Percentiles rank a stretch among this genome's conserved stretches.
Conservation (phyloP, 2,797 vertebrate species). For the Tauraco hartlaubi region DNA sequence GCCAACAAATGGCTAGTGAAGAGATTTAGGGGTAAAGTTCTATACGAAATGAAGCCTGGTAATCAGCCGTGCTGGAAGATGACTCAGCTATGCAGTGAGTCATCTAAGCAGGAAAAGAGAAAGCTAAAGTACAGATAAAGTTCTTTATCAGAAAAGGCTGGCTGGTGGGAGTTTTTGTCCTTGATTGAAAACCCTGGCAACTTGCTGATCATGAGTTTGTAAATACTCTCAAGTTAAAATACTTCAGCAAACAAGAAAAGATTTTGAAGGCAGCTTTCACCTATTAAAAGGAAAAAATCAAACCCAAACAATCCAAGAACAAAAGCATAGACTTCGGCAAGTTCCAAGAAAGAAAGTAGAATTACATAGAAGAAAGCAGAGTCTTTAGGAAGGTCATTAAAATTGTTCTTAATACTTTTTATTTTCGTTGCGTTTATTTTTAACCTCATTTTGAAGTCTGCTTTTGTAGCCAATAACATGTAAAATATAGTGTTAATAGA, state of each 20-base stretch:
- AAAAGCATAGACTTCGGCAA: neutral
- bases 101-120: constrained; percentile 46
- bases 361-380: neutral
- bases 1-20: neutral
- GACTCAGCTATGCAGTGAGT: constrained; percentile 38
- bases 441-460: neutral
- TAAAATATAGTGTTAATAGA: neutral
- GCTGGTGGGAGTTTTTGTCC: neutral
- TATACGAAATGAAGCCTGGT: neutral
- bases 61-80: neutral
- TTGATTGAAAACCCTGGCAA: constrained; percentile 32
- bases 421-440: neutral
- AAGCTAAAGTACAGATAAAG: constrained; percentile 7
- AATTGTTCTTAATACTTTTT: neutral
- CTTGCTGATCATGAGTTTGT: constrained; percentile 18
- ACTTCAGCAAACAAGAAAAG: neutral
- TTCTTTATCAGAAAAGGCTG: constrained; percentile 33
- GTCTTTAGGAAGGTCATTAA: neutral
- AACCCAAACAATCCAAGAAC: neutral
- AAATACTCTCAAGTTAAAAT: neutral
- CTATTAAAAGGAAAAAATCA: neutral
- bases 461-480: neutral
- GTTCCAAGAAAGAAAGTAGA: neutral
- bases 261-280: neutral
- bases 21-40: neutral